phyloP scores from a whole-genome alignment of 2,888 invertebrate species.

The Seladonia tumulorum region DNA sequence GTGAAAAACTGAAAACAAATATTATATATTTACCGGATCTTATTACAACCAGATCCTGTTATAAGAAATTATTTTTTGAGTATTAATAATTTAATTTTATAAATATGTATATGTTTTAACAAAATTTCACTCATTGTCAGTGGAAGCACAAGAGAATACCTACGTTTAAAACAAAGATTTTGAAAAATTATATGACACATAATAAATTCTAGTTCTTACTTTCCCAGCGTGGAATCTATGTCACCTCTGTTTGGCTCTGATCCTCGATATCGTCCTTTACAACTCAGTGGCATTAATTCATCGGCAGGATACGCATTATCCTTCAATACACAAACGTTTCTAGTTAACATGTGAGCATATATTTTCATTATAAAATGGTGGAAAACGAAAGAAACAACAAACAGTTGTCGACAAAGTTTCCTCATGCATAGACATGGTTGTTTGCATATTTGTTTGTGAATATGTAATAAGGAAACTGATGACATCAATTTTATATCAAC shows the following conservation, averaged over 20 bases:
- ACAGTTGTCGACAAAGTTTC: neutral
- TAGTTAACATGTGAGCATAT: neutral
- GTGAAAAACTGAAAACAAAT: slow-evolving; percentile 92
- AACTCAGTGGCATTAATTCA: slow-evolving; percentile 98
- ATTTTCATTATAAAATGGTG: neutral
- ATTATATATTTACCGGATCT: slow-evolving; percentile 28
- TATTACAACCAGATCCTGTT: slow-evolving; percentile 1
- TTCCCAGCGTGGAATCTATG: slow-evolving; percentile 98
- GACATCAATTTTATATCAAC: no score
- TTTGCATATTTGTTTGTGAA: neutral
- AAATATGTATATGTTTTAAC: neutral
- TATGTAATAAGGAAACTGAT: no score
- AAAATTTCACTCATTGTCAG: neutral
- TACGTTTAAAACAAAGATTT: slow-evolving; percentile 26
- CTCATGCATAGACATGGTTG: neutral
- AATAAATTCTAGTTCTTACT: slow-evolving; percentile 88
- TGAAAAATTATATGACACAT: neutral
- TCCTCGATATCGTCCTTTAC: slow-evolving; percentile 96
- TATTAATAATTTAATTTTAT: neutral
- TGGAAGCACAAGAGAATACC: neutral
- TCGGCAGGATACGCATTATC: slow-evolving; percentile 98
- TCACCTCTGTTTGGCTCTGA: slow-evolving; percentile 96
- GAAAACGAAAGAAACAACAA: neutral
- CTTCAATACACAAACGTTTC: slow-evolving; percentile 76
- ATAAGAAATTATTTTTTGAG: neutral